phyloP scores from a whole-genome alignment of 2,113 vertebrate species.

The Barbus barbus region DNA sequence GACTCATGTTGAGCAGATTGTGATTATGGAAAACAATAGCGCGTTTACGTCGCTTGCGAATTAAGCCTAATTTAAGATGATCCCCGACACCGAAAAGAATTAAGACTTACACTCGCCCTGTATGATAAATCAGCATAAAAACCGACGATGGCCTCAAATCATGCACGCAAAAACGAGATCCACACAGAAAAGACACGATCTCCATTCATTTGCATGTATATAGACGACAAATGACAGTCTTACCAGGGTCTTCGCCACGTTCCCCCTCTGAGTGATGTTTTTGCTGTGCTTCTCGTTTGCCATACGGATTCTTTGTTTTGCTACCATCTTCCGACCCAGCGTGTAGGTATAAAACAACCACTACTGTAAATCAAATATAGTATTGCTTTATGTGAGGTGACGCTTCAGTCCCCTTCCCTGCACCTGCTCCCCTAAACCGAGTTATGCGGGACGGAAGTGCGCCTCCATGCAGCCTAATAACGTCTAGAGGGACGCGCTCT shows the following conservation, averaged over 20 bases:
- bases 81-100: neutral
- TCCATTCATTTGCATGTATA: neutral
- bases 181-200: neutral
- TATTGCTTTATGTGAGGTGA: conserved; percentile 53
- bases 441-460: conserved; percentile 44
- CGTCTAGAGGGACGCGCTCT: conserved; percentile 46
- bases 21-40: conserved; percentile 7
- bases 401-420: conserved; percentile 53
- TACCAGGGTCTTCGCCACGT: conserved; percentile 80
- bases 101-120: neutral
- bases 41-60: neutral
- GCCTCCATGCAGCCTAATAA: conserved; percentile 49
- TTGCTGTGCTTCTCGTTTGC: conserved; percentile 80
- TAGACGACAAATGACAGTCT: conserved; percentile 51
- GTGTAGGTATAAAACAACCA: neutral
- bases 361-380: conserved; percentile 39
- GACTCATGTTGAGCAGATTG: neutral
- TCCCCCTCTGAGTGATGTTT: conserved; percentile 76
- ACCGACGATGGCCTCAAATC: neutral
- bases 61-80: neutral
- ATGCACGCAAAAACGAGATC: neutral
- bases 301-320: conserved; percentile 76
- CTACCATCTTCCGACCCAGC: conserved; percentile 70
- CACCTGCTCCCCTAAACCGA: conserved; percentile 55
- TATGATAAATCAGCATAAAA: neutral